phyloP scores from a whole-genome alignment of 1,140 invertebrate genomes.

The Proctacanthus coquilletti region DNA sequence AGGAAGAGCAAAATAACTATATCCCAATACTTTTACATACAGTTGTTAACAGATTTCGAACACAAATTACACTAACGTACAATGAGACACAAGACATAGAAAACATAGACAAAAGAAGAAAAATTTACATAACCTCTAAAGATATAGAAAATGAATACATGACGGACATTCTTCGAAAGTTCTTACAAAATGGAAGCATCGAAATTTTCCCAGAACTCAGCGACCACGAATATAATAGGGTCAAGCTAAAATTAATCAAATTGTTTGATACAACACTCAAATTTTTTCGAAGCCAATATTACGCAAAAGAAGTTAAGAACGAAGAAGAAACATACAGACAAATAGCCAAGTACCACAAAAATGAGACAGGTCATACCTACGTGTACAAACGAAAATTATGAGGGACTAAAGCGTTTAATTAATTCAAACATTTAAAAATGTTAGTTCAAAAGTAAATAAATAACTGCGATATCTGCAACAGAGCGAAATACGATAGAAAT shows the following conservation, averaged over 20 bases:
- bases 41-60: conserved; percentile 11
- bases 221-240: conserved; percentile 6
- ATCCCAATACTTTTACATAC: conserved; percentile 8
- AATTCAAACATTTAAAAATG: conserved; percentile 4
- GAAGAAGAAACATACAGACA: conserved; percentile 9
- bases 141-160: conserved; percentile 3
- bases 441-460: conserved; percentile 5
- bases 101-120: background rate
- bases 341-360: conserved; percentile 9
- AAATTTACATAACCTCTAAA: conserved; percentile 1
- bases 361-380: conserved; percentile 7
- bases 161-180: conserved; percentile 1
- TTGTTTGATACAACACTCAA: conserved; percentile 8
- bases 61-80: conserved; percentile 7
- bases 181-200: conserved; percentile 7
- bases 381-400: conserved; percentile 7
- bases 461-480: conserved; percentile 7
- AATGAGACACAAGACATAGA: conserved; percentile 4
- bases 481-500: conserved; percentile 9
- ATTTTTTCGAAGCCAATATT: conserved; percentile 9
- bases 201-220: conserved; percentile 8
- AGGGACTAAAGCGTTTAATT: conserved; percentile 8
- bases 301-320: conserved; percentile 7
- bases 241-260: conserved; percentile 9
- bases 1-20: conserved; percentile 5